Conservation (phyloP, 2,797 vertebrate species). For the Lophotriccus pileatus region DNA sequence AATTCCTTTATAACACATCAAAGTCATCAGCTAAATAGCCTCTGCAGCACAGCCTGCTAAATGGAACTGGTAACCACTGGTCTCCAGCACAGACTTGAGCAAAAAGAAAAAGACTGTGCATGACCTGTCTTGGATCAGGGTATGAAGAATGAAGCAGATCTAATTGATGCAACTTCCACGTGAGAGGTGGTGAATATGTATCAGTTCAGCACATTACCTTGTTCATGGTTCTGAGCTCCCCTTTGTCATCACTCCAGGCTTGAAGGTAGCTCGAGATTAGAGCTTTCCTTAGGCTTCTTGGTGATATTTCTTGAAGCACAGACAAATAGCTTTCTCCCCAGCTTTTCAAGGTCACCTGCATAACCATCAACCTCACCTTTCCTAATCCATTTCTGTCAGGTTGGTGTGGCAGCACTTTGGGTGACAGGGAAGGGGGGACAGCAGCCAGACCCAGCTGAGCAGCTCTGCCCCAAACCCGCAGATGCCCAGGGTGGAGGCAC, state of each 20-base stretch:
- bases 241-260: background rate
- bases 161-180: background rate
- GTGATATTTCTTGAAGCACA: constrained; percentile 5
- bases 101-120: background rate
- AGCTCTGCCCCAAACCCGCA: background rate
- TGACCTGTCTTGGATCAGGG: background rate
- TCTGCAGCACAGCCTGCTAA: background rate
- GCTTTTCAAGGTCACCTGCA: background rate
- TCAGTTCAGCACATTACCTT: background rate
- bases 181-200: background rate
- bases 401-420: background rate
- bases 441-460: background rate
- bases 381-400: background rate
- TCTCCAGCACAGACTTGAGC: background rate
- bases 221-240: background rate
- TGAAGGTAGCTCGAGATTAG: background rate
- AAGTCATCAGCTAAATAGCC: background rate
- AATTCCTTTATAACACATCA: background rate
- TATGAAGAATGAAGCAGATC: background rate
- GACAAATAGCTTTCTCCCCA: background rate
- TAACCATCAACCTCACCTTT: background rate
- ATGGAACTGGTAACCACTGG: background rate
- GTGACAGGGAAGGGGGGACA: rapidly evolving
- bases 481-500: rapidly evolving
- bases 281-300: background rate